Base-by-base conservation (phyloP, 1,140 invertebrate species). In the Zaprionus camerounensis region DNA sequence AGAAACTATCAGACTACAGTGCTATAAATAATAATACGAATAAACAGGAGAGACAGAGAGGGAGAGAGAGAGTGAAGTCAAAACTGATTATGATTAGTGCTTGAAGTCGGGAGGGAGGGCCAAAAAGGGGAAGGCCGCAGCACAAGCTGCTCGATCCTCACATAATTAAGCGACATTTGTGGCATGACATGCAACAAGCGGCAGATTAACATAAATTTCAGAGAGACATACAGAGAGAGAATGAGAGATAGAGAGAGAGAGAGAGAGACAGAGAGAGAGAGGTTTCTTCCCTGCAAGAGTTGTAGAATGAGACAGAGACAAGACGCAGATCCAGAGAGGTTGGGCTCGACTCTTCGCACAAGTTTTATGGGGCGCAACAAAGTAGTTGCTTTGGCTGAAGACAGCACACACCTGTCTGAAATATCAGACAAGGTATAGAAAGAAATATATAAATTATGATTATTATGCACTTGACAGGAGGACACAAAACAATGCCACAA, bases 121-220 rank as follows among this genome's bases (percentile, higher is more conserved):
- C 9, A 0, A 11, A 31, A 34, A 34, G 31, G 31, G 31, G 31
- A 34, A n/a, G 2, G 57, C 24, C 58, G 13, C 11, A 56, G 44
- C 59, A 64, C 53, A 59, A 31, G 44, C 46, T 41, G 38, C 28
- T 31, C 69, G 81, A 80, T 75, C 74, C 66, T 79, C 81, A 84
- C 81, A 84, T 90, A 90, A 90, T 90, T 90, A 90, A 90, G 85
- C 81, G 85, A 90, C 85, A 84, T 90, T 90, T 90, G 81, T 69
- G 72, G 81, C 85, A 84, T 84, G 85, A 90, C 85, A 80, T 90
- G 81, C 85, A 88, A 90, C 85, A 88, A 81, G 78, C 61, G 62
- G 46, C 59, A 81, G 81, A 88, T 88, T 88, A 88, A 84, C 83
- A 87, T 87, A 88, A 88, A 84, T 88, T 88, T 84, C 51, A 69